Evolutionary conservation across 1,140 invertebrate genomes (phyloP), one percentile per base, ranked within the genome.

Genomic region (Protaetia brevitarsis): DNA sequence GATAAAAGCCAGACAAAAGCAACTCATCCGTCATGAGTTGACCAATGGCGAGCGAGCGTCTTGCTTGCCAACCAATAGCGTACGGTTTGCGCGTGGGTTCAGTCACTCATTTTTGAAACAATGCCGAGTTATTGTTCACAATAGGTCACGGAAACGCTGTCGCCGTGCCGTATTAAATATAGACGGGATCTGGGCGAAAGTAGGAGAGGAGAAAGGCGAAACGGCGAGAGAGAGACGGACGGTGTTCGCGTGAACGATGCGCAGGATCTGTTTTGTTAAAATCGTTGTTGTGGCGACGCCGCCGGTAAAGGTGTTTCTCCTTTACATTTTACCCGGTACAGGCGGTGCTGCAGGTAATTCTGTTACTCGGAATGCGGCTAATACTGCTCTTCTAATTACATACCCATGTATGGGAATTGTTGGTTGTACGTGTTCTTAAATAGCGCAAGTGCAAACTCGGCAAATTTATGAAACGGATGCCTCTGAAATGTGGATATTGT

Each of bases 71-170:
- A 63, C 74, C 74, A 75, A 75, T 75, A 16, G 66, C 34, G 63
- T 36, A 36, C 60, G 57, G 61, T 56, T 67, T 72, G 73, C 70
- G 72, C 73, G 73, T 74, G 70, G 73, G 73, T 70, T 67, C 66
- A 69, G 68, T 72, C 70, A 72, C 68, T 72, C 64, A 69, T 68
- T 68, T 60, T 60, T 72, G 72, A 74, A 71, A 74, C 72, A 74
- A 74, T 69, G 67, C 69, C 67, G 60, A 36, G 31, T 23, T 30
- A 36, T 62, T 36, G 60, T 23, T 36, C 29, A 62, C 60, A 36
- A 59, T 59, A 59, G 57, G 31, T 36, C 60, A 62, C 60, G 60
- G 31, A 28, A 30, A 62, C 60, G 60, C 4, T 36, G 60, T 31
- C 29, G 29, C n/a, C 57, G 41, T 23, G 34, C 41, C 41, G 41